These are phyloP conservation scores for Puffinus mauretanicus DNA, from an alignment of 2,113 vertebrate species.

Conservation along the genomic window DNA sequence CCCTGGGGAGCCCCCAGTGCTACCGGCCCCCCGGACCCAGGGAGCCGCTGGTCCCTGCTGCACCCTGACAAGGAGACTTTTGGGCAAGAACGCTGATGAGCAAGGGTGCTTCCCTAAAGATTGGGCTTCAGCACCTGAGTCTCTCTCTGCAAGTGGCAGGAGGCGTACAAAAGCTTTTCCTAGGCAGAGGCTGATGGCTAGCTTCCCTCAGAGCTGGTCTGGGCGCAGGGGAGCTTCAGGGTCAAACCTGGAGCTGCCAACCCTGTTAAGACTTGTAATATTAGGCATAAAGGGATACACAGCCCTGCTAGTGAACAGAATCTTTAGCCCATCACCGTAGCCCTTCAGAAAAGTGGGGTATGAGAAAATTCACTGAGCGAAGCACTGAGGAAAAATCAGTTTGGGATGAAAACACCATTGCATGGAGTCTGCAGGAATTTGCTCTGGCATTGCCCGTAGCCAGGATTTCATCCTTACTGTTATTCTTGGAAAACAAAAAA, in stretches of 20 bases:
- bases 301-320: background rate
- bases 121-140: background rate
- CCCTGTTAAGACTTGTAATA: background rate
- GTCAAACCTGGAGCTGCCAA: background rate
- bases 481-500: background rate
- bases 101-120: background rate
- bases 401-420: background rate
- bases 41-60: rapidly evolving
- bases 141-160: background rate
- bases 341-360: background rate
- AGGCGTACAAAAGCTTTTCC: background rate
- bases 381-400: background rate
- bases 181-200: background rate
- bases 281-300: background rate
- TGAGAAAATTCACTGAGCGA: background rate
- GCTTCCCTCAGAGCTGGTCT: background rate
- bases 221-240: background rate
- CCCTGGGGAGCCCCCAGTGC: background rate
- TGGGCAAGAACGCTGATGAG: background rate
- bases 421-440: background rate
- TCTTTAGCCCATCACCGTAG: background rate
- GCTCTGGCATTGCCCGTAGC: background rate
- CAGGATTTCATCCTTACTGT: background rate
- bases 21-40: background rate
- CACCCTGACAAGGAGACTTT: background rate